These are phyloP conservation scores for Neotoxoptera formosana DNA, from an alignment of 1,140 invertebrate genomes.

Conservation along the genomic window DNA sequence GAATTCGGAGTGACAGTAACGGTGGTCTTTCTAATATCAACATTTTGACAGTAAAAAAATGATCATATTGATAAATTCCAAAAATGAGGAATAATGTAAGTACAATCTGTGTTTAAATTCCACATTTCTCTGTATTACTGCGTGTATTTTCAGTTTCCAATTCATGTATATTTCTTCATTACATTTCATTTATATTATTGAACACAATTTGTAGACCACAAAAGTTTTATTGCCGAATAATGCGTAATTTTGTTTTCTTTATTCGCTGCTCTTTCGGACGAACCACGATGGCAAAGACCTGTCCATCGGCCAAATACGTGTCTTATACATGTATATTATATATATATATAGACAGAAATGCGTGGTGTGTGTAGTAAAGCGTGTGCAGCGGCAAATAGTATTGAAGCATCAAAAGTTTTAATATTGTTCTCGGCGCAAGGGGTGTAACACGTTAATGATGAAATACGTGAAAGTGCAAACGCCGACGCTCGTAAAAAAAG, in stretches of 20 bases:
- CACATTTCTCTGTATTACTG: neutral
- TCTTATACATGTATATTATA: neutral
- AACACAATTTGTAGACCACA: neutral
- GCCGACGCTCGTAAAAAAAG: neutral
- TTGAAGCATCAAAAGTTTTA: neutral
- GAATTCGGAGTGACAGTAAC: neutral
- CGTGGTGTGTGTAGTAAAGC: neutral
- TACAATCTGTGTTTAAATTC: neutral
- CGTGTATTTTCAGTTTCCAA: neutral
- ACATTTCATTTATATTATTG: neutral
- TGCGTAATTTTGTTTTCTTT: neutral
- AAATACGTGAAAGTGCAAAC: neutral
- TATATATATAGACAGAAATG: neutral
- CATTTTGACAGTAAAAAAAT: neutral
- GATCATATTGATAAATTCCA: neutral
- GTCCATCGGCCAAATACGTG: neutral
- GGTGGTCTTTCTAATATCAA: neutral
- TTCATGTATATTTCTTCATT: neutral
- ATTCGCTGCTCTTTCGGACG: neutral
- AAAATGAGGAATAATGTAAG: neutral
- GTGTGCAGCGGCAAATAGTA: neutral
- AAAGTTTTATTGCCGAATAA: neutral
- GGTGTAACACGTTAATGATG: neutral
- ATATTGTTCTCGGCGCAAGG: neutral
- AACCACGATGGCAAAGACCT: neutral